These are phyloP conservation scores for Cyclargus thomasi DNA, from an alignment of 1,140 invertebrate species.

Conservation along the genomic window DNA sequence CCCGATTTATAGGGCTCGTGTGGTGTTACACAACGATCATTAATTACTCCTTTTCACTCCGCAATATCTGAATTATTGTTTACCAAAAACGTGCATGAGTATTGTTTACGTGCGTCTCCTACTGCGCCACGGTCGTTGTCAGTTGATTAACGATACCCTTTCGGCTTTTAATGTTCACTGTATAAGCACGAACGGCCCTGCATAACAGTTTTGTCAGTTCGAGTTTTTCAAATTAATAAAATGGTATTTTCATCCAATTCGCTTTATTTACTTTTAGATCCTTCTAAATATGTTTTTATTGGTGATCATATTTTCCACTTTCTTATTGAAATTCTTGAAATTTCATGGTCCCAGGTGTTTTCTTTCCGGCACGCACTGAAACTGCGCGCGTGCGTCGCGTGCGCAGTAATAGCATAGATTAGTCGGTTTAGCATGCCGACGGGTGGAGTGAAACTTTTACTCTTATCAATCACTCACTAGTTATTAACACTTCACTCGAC, in stretches of 20 bases:
- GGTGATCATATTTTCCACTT: background rate
- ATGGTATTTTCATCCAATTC: no score
- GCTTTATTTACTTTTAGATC: no score
- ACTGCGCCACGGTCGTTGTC: background rate
- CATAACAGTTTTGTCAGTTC: background rate
- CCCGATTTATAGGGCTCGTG: background rate
- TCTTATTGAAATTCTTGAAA: background rate
- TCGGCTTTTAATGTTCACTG: background rate
- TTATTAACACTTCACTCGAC: background rate
- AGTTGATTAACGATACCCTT: background rate
- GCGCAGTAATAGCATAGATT: constrained; percentile 1
- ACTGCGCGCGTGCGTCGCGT: background rate
- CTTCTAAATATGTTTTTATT: no score
- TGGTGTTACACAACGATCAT: background rate
- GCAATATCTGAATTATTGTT: background rate
- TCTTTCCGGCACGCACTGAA: constrained; percentile 2
- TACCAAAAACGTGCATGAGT: background rate
- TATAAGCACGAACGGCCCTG: background rate
- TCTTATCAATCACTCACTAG: background rate
- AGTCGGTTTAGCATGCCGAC: background rate
- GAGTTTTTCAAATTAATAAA: no score
- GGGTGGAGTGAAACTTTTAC: background rate
- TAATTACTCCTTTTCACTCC: background rate
- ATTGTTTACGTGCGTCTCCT: background rate
- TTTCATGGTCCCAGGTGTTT: constrained; percentile 2